Evolutionary conservation across 2,797 vertebrate species (phyloP), one percentile per base, ranked within the genome.

Genomic region (Oreortyx pictus): DNA sequence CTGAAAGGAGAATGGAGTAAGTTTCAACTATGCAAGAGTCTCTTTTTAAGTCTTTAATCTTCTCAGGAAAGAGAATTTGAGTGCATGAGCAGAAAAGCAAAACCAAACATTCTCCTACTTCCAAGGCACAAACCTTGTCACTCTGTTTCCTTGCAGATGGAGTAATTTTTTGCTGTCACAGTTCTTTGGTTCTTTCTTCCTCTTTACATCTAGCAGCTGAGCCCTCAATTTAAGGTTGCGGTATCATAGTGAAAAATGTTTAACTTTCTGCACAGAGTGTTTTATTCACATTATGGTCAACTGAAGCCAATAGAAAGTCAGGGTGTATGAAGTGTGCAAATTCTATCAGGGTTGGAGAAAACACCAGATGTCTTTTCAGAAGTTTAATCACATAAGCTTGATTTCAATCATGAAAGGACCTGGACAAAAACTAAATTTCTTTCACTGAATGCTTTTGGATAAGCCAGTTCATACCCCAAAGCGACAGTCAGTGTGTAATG

Each of bases 131-230:
- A 81, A 80, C n/a, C 10, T 60, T 75, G 50, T 54, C 16, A 62
- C 80, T 9, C 35, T 61, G 37, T 86, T 88, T 75, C 59, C 44
- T 93, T 87, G 37, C 57, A 75, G 43, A 59, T 5, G 31, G 39
- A 85, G 22, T 44, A 44, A 66, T 92, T 86, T 74, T 87, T 46
- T 89, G 13, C 52, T 89, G 76, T 68, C 23, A 83, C 19, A 12
- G 29, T 80, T 81, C 82, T 68, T 82, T 91, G 59, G n/a, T 77
- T 91, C 52, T 74, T 67, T 91, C 57, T 81, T 78, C 18, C 22
- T 89, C 35, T 92, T 90, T 78, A 83, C 19, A 23, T 62, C 59
- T 88, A 47, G 39, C 66, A 95, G 39, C 61, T 90, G 59, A 89
- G 49, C n/a, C 46, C 46, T 81, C 76, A 74, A 64, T 24, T 62